phyloP scores from a whole-genome alignment of 2,113 vertebrate genomes.

The Cyphomyrus plagiostoma region DNA sequence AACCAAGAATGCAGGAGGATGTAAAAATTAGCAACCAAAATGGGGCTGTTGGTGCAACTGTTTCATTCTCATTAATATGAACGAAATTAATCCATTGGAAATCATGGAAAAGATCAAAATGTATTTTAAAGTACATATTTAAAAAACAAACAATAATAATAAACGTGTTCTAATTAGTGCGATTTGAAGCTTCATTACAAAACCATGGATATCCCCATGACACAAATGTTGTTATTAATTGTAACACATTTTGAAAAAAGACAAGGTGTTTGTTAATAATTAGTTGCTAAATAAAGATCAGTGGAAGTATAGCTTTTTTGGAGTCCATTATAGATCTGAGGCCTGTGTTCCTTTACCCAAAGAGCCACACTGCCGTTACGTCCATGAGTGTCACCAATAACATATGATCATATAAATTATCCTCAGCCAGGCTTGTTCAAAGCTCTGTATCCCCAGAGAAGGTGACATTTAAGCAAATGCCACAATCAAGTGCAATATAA shows the following conservation, averaged over 20 bases:
- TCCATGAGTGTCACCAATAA: background rate
- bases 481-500: background rate
- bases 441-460: slow-evolving; percentile 1
- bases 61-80: background rate
- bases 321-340: background rate
- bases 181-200: background rate
- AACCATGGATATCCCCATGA: background rate
- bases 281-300: background rate
- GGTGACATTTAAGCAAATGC: slow-evolving; percentile 3
- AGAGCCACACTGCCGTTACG: background rate
- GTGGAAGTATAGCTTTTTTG: background rate
- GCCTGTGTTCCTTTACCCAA: background rate
- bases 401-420: background rate
- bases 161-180: background rate
- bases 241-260: too few relatives aligned
- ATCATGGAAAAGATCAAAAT: background rate
- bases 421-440: background rate
- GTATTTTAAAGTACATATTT: background rate
- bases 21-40: background rate
- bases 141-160: background rate
- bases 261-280: background rate
- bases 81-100: background rate
- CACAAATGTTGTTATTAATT: background rate
- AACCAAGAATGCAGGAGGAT: background rate
- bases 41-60: background rate